These are phyloP conservation scores for Bucco capensis DNA, from an alignment of 2,113 vertebrate genomes.

Conservation along the genomic window DNA sequence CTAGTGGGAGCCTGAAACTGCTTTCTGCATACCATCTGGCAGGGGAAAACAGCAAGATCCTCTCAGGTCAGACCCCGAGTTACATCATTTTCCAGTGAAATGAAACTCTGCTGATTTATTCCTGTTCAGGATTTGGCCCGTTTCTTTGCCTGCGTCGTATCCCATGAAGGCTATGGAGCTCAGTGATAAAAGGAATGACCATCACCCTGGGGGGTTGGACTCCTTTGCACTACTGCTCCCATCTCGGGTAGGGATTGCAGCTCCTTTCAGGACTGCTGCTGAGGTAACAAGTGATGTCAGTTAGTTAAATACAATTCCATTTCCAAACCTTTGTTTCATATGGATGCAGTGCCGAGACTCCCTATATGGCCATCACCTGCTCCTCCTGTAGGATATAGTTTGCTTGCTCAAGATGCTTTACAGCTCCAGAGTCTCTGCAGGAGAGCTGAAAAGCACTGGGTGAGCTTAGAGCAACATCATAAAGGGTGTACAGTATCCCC, in stretches of 20 bases:
- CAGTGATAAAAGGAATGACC: not conserved
- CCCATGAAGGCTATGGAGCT: not conserved
- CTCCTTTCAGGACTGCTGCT: not conserved
- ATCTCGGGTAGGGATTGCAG: not conserved
- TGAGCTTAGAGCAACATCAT: not conserved
- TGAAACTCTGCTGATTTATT: not conserved
- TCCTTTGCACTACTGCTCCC: not conserved
- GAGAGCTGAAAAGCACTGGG: not conserved
- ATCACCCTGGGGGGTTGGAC: not conserved
- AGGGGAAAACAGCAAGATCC: not conserved
- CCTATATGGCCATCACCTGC: not conserved
- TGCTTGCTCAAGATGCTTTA: not conserved
- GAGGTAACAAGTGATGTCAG: not conserved
- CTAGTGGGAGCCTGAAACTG: not conserved
- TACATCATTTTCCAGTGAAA: not conserved
- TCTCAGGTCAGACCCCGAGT: not conserved
- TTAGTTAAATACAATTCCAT: not conserved
- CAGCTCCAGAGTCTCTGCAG: not conserved
- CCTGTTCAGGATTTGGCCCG: not conserved
- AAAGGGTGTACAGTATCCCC: fast-evolving
- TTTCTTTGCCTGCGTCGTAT: not conserved
- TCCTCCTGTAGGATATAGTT: not conserved
- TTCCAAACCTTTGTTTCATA: not conserved
- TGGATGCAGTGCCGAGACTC: not conserved
- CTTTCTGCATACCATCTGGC: not conserved